These are phyloP conservation scores for Orbicella faveolata DNA, from an alignment of 64 coral and sea anemone genomes.

Conservation along the genomic window DNA sequence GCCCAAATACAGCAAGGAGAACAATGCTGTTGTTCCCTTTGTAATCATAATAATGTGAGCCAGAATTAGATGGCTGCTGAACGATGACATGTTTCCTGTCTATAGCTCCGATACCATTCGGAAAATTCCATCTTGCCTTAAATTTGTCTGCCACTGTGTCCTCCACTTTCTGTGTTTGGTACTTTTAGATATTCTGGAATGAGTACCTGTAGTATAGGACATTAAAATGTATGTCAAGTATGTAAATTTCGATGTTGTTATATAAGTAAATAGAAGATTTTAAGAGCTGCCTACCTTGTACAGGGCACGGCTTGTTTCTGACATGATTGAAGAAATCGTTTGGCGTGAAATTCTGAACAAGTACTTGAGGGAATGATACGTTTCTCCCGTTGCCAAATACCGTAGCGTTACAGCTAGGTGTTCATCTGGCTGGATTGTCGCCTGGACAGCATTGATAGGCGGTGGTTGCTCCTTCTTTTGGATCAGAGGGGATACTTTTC, in stretches of 20 bases:
- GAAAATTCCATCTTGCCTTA: constrained; percentile 39
- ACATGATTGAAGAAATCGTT: no score
- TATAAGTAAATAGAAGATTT: no score
- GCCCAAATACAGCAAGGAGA: constrained; percentile 34
- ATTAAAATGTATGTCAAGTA: no score
- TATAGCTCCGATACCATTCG: neutral
- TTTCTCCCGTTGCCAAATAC: no score
- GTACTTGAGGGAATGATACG: no score
- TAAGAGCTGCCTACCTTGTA: no score
- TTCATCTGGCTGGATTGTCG: constrained; percentile 17
- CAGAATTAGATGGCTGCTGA: constrained; percentile 13
- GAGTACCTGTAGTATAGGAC: neutral
- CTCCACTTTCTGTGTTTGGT: neutral
- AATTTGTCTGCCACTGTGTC: neutral
- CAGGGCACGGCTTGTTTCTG: no score
- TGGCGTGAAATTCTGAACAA: no score
- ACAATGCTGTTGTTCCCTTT: constrained; percentile 44
- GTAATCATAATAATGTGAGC: constrained; percentile 43
- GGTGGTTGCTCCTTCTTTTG: neutral
- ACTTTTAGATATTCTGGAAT: constrained; percentile 17
- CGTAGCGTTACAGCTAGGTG: no score
- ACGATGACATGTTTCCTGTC: no score
- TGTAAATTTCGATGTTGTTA: no score
- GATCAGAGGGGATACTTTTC: neutral
- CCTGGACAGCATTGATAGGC: constrained; percentile 1